Evolutionary conservation across 2,888 invertebrate species (phyloP).

Genomic region (Cylloceria caligata): DNA sequence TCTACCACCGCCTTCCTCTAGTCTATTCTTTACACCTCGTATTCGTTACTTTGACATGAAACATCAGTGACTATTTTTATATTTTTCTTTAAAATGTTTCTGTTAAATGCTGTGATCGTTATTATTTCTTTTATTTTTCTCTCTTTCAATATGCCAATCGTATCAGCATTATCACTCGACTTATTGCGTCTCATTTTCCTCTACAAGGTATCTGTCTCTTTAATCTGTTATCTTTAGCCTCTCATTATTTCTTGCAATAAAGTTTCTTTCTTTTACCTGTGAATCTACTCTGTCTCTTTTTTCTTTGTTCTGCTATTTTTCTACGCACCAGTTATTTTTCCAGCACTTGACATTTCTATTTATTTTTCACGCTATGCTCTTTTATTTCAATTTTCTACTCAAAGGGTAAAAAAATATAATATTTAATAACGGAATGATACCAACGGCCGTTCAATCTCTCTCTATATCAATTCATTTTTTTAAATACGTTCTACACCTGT

Average conservation of each 20-base stretch:
- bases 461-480: too few relatives aligned
- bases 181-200: conserved; percentile 34
- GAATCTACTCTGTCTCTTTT: conserved; percentile 51
- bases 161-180: conserved; percentile 39
- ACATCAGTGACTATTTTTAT: conserved; percentile 48
- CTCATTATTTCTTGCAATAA: conserved; percentile 49
- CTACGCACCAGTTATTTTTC: conserved; percentile 30
- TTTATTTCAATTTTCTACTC: neutral
- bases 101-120: conserved; percentile 63
- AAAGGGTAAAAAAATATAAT: too few relatives aligned
- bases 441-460: neutral
- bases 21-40: conserved; percentile 44
- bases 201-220: conserved; percentile 21
- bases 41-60: conserved; percentile 49
- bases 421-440: neutral
- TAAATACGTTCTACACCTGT: too few relatives aligned
- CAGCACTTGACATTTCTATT: neutral
- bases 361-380: neutral
- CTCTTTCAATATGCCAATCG: conserved; percentile 19
- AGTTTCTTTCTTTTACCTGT: conserved; percentile 40
- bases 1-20: conserved; percentile 56
- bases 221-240: conserved; percentile 43
- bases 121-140: conserved; percentile 51
- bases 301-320: conserved; percentile 21
- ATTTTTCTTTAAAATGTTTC: conserved; percentile 53